Evolutionary conservation across 2,888 invertebrate genomes (phyloP).

Genomic region (Trissolcus japonicus): DNA sequence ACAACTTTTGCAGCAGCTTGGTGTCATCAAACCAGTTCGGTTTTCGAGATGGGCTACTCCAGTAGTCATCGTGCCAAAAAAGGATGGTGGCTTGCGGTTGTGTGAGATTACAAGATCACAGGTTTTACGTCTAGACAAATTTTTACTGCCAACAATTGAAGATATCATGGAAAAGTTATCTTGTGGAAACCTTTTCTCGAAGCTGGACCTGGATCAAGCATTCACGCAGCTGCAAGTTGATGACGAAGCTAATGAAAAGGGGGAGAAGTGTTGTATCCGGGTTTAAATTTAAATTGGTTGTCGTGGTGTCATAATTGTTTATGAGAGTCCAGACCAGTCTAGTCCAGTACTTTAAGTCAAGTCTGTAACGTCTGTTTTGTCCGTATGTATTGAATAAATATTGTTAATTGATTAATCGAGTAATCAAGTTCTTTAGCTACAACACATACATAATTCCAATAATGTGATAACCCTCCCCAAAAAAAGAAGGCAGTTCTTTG

Average conservation of each 20-base stretch:
- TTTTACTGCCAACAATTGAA: slow-evolving; percentile 11
- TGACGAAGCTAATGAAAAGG: slow-evolving; percentile 7
- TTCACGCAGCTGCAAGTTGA: slow-evolving; percentile 5
- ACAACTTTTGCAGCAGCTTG: slow-evolving; percentile 9
- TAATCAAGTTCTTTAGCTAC: too few species aligned
- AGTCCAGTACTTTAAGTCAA: too few species aligned
- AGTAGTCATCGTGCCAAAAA: slow-evolving; percentile 7
- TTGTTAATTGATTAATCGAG: too few species aligned
- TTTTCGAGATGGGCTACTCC: slow-evolving; percentile 35
- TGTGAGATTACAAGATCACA: slow-evolving; percentile 23
- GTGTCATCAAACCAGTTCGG: slow-evolving; percentile 15
- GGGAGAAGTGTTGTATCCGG: too few species aligned
- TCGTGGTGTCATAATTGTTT: too few species aligned
- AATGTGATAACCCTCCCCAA: too few species aligned
- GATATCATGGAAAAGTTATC: slow-evolving; percentile 16
- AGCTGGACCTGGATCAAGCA: slow-evolving; percentile 17
- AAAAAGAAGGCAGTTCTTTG: too few species aligned
- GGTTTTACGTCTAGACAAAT: neutral
- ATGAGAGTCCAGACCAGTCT: too few species aligned
- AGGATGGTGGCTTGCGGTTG: neutral
- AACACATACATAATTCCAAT: too few species aligned
- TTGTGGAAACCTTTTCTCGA: slow-evolving; percentile 11
- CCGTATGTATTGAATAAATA: too few species aligned
- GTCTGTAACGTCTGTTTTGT: too few species aligned
- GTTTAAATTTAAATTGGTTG: too few species aligned